Percentiles rank a stretch among this genome's conserved stretches.
phyloP scores from a whole-genome alignment of 2,888 invertebrate genomes.

The Loripinus fragilis region DNA sequence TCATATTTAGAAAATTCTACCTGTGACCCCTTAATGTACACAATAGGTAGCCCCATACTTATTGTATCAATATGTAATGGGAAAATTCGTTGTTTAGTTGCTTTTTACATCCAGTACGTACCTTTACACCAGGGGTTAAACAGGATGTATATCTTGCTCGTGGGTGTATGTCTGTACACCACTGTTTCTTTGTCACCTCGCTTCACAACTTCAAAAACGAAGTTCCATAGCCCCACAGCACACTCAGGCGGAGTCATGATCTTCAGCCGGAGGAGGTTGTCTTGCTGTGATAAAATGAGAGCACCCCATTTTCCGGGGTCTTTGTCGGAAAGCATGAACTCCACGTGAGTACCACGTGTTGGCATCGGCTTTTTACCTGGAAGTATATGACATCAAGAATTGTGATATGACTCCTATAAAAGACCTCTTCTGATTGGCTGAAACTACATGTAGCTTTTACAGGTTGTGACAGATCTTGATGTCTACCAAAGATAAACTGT shows the following conservation, averaged over 20 bases:
- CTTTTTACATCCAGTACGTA: no score
- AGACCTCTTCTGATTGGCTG: no score
- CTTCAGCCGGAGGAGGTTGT: constrained; percentile 52
- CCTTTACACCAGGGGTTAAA: constrained; percentile 96
- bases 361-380: constrained; percentile 68
- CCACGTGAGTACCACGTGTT: constrained; percentile 70
- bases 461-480: no score
- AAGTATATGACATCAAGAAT: no score
- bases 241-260: constrained; percentile 71
- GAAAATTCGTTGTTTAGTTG: no score
- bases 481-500: no score
- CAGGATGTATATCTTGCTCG: constrained; percentile 89
- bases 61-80: no score
- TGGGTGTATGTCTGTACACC: constrained; percentile 59
- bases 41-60: no score
- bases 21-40: no score
- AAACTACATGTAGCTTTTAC: no score
- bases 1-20: no score
- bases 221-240: constrained; percentile 73
- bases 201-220: constrained; percentile 71
- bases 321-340: constrained; percentile 70
- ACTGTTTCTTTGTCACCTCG: constrained; percentile 41
- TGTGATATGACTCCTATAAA: no score
- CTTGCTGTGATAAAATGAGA: constrained; percentile 45
- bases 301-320: constrained; percentile 75